Evolutionary conservation across 2,797 vertebrate species (phyloP), one percentile per base, ranked within the genome.

Genomic region (Remorina albescens): DNA sequence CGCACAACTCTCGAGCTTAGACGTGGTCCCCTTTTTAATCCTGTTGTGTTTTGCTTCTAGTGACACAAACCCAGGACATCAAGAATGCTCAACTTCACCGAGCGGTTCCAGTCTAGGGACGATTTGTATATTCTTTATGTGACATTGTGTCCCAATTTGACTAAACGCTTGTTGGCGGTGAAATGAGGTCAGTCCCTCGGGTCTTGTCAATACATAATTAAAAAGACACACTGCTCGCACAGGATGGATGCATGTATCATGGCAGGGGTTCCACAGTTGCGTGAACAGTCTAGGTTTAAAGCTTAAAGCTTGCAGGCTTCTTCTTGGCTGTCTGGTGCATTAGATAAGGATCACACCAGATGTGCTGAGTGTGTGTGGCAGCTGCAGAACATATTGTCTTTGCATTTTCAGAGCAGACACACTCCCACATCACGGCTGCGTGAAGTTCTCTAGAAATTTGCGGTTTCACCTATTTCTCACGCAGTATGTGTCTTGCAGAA

Each of bases 181-280:
- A 58, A 92, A 87, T 63, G 1, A 71, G 90, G 91, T 85, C 90
- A 84, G 42, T 80, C 86, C 89, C 84, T 3, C 47, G 57, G 87
- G 86, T 88, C 71, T 58, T 19, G 68, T 92, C 91, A 75, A 93
- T 93, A 93, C 30, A 70, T 89, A 90, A 93, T 92, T 92, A 92
- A 90, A 89, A 84, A 67, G 63, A 83, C 80, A 23, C 32, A 58
- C 44, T 71, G 41, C 9, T 21, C 26, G 36, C 16, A 66, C 23
- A 18, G 6, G 50, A 13, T 67, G 23, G 63, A 60, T 9, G 26
- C 41, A 10, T 46, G 25, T 50, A 30, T 18, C 15, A 16, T 18
- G 23, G 63, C 75, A 71, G 34, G 18, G 57, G 32, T 37, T 42
- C 47, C 64, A 30, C 21, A 18, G 8, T 8, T 8, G 2, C 12